A percentile compares a stretch with the other conserved stretches of the same genome.
These are phyloP conservation scores for Andinoacara biseriatus DNA, from an alignment of 2,113 vertebrate species.

Conservation along the genomic window DNA sequence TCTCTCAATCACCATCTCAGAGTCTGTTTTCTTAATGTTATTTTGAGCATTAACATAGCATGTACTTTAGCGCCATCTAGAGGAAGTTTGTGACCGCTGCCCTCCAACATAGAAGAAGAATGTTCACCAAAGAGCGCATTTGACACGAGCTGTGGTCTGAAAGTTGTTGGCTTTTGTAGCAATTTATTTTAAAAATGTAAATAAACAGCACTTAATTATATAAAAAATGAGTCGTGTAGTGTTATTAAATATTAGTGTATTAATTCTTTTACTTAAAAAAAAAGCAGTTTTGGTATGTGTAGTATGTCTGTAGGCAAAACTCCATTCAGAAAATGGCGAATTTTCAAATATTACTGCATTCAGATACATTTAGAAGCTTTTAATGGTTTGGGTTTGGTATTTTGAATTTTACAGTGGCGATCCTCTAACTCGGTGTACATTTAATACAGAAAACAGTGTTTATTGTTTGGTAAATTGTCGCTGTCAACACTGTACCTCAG, in stretches of 20 bases:
- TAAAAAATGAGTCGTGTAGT: background rate
- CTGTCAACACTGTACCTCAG: too few species aligned
- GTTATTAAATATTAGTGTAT: background rate
- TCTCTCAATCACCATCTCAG: background rate
- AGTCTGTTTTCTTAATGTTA: background rate
- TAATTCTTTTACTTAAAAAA: background rate
- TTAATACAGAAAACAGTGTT: too few species aligned
- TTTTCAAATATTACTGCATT: background rate
- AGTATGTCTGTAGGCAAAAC: background rate
- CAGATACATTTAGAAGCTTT: background rate
- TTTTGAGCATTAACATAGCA: background rate
- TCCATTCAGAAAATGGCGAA: background rate
- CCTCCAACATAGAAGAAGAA: constrained; percentile 5
- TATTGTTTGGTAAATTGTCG: too few species aligned
- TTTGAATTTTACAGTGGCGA: background rate
- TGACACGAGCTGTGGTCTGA: too few species aligned
- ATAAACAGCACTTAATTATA: background rate
- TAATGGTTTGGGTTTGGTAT: background rate
- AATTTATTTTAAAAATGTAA: too few species aligned
- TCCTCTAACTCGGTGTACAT: background rate
- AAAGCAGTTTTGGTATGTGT: background rate
- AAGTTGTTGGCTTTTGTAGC: too few species aligned
- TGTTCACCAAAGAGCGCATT: background rate
- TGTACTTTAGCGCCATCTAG: constrained; percentile 1
- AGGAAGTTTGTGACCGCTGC: background rate